These are phyloP conservation scores for Pangasius macronema DNA, from an alignment of 2,797 vertebrate species.

Conservation along the genomic window DNA sequence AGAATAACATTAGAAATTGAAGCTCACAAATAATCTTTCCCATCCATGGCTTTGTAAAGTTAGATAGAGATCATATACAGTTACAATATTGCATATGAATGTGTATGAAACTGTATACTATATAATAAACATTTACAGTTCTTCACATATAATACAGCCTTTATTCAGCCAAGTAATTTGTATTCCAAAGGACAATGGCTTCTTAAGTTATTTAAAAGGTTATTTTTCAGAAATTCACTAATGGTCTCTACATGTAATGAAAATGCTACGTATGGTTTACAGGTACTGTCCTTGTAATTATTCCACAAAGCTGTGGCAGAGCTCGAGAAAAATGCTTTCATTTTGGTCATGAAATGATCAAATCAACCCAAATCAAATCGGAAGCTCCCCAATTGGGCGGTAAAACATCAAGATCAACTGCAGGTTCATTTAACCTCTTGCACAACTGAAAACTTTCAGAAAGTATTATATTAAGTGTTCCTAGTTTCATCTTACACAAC, in stretches of 20 bases:
- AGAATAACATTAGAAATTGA: background rate
- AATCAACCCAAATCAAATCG: background rate
- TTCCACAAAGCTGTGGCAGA: background rate
- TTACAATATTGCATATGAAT: background rate
- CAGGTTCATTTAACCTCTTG: background rate
- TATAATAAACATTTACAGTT: background rate
- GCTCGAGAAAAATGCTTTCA: background rate
- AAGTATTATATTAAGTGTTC: background rate
- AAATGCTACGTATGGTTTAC: background rate
- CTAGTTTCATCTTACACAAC: background rate
- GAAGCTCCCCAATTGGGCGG: too few relatives aligned
- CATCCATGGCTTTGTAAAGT: background rate
- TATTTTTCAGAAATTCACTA: background rate
- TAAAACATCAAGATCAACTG: background rate
- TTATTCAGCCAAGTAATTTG: background rate
- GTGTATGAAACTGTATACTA: background rate
- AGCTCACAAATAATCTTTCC: background rate
- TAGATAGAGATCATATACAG: background rate
- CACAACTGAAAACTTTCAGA: background rate
- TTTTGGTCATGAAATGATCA: background rate
- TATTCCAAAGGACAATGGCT: background rate
- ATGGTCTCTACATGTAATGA: background rate
- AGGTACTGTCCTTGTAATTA: background rate
- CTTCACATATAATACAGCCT: background rate
- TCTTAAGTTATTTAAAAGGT: background rate